Conservation (phyloP, 2,797 vertebrate species). For the Phyllotis vaccarum region DNA sequence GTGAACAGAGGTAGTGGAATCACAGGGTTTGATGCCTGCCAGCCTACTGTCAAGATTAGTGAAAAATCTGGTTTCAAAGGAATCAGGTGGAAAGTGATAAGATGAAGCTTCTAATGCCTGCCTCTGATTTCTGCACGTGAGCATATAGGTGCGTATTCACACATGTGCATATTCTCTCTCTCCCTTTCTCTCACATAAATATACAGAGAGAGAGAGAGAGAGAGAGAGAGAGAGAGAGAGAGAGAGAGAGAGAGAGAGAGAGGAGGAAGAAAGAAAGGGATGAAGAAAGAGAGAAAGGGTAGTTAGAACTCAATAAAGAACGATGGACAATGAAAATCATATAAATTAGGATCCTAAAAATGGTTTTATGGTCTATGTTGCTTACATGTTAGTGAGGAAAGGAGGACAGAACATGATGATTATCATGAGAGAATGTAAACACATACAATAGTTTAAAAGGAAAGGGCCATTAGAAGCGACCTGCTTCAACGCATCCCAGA, state of each 20-base stretch:
- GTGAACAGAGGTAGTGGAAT: background rate
- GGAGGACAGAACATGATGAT: background rate
- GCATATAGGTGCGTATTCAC: background rate
- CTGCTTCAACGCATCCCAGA: constrained; percentile 39
- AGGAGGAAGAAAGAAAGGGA: too few species aligned
- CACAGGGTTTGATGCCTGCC: background rate
- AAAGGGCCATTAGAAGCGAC: constrained; percentile 33
- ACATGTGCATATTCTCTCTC: background rate
- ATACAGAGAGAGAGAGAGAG: background rate
- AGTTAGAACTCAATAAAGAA: background rate
- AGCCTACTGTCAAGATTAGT: background rate
- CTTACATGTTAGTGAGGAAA: background rate
- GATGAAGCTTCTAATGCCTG: too few species aligned
- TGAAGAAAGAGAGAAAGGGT: rapidly evolving
- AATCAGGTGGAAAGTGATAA: background rate
- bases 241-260: background rate
- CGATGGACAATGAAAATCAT: background rate
- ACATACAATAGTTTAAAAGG: constrained; percentile 55
- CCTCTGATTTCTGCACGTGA: background rate
- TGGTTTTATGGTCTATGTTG: background rate
- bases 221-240: background rate
- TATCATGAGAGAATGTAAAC: background rate
- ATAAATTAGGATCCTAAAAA: background rate
- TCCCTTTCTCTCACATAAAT: too few species aligned
- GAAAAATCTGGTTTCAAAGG: background rate